phyloP scores from a whole-genome alignment of 1,140 invertebrate genomes.

The Drosophila arawakana region DNA sequence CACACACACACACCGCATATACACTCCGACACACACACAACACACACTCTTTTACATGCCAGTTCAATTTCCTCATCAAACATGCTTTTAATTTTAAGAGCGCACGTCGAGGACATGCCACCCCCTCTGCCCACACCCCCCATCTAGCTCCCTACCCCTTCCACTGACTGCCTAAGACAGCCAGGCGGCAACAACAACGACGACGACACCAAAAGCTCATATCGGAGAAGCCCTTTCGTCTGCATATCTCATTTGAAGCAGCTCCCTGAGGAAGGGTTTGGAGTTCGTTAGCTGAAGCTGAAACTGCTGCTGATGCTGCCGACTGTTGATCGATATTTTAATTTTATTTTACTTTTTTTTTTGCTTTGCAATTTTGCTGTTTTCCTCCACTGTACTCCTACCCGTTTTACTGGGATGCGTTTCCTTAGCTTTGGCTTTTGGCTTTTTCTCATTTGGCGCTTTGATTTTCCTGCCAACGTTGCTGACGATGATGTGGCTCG shows the following conservation, averaged over 20 bases:
- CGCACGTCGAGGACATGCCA: slow-evolving; percentile 56
- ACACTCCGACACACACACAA: slow-evolving; percentile 8
- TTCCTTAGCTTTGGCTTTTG: slow-evolving; percentile 69
- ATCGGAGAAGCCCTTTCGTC: slow-evolving; percentile 55
- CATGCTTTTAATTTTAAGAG: slow-evolving; percentile 74
- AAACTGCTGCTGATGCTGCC: slow-evolving; percentile 35
- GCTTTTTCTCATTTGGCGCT: slow-evolving; percentile 68
- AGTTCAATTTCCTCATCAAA: slow-evolving; percentile 72
- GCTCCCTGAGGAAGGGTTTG: slow-evolving; percentile 59
- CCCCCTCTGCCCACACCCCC: not conserved
- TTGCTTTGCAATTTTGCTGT: slow-evolving; percentile 52
- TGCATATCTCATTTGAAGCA: slow-evolving; percentile 54
- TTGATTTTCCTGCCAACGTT: slow-evolving; percentile 71
- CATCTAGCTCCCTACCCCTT: not conserved
- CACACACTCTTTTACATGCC: slow-evolving; percentile 47
- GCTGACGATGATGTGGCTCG: slow-evolving; percentile 55
- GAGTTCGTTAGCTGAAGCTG: slow-evolving; percentile 67
- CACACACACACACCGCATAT: not conserved
- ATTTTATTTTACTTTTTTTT: slow-evolving; percentile 57
- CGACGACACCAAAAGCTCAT: slow-evolving; percentile 43
- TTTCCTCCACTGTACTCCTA: slow-evolving; percentile 11
- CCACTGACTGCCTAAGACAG: slow-evolving; percentile 35
- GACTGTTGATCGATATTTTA: slow-evolving; percentile 79
- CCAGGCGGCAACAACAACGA: slow-evolving; percentile 16
- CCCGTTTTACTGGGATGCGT: slow-evolving; percentile 46